Percentiles rank a stretch among this genome's conserved stretches.
Conservation (phyloP, 2,113 vertebrate species). For the Percopsis transmontana region DNA sequence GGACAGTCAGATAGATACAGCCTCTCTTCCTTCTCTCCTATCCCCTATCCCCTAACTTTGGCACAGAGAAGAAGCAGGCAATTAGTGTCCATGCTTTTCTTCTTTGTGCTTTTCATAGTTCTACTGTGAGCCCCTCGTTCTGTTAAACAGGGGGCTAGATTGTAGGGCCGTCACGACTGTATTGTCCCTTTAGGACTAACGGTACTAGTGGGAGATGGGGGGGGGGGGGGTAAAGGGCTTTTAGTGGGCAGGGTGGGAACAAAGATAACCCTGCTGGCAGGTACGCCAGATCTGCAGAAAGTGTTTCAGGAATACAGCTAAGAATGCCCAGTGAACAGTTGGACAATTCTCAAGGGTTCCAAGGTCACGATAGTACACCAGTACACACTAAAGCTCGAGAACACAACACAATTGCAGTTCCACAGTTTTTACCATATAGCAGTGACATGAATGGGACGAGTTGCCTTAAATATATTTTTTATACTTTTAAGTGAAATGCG, state of each 20-base stretch:
- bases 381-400: background rate
- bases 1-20: slow-evolving; percentile 8
- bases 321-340: background rate
- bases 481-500: slow-evolving; percentile 50
- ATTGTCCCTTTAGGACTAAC: slow-evolving; percentile 6
- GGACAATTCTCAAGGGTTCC: background rate
- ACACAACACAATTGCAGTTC: background rate
- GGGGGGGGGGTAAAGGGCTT: background rate
- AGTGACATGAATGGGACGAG: background rate
- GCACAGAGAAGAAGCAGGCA: slow-evolving; percentile 1
- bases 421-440: slow-evolving; percentile 9
- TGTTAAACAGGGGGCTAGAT: slow-evolving; percentile 4
- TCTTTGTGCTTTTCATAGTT: slow-evolving; percentile 18
- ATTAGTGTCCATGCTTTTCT: background rate
- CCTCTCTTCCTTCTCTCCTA: background rate
- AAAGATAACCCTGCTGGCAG: slow-evolving; percentile 13
- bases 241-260: background rate
- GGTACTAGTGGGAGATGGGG: background rate
- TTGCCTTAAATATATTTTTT: slow-evolving; percentile 72
- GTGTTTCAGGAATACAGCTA: background rate
- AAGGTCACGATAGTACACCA: background rate
- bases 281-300: background rate
- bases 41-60: background rate
- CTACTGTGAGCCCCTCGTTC: background rate
- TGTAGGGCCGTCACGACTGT: background rate